Base-by-base conservation (phyloP, 1,140 invertebrate species). In the Drosophila nannoptera region DNA sequence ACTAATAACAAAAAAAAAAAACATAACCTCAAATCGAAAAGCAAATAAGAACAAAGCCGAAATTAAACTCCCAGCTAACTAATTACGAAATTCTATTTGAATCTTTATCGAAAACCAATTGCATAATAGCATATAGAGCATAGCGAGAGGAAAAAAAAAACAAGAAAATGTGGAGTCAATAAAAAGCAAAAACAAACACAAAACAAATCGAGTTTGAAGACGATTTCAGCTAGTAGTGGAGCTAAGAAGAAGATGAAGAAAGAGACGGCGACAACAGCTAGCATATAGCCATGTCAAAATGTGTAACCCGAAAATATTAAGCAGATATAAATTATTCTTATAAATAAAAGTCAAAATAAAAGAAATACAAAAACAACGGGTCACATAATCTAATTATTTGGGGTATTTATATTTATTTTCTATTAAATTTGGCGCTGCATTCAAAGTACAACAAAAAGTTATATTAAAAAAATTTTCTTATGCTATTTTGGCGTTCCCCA, bases 281-380 rank as follows among this genome's bases (percentile, higher is more conserved):
- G 84, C 78, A 83, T 80, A 83, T 80, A 87, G 84, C 77, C 84
- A 87, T 73, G 80, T 83, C 84, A 87, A 22, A 22, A 22, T 22
- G 22, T 87, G 69, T 84, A 87, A 87, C 50, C 77, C 61, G 66
- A 48, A 75, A 75, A 86, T 71, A 74, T 73, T 87, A 87, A 87
- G 78, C 77, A 88, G 86, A 88, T 86, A 82, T 87, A 86, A 84
- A 88, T 88, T 88, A 88, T 88, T 88, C 86, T 88, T 88, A 88
- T 88, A 88, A 83, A 86, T 88, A 88, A 88, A 87, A 81, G 59
- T 46, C 52, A 84, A 87, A 84, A 83, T 56, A 48, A 49, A 59
- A 60, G 46, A 82, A 66, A 71, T 12, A 49, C 48, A 59, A 56
- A 73, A 62, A 60, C 33, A 83, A 83, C 22, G 22, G 22, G 22